Base-by-base conservation (phyloP, 2,888 invertebrate genomes). In the Parthenolecanium corni region DNA sequence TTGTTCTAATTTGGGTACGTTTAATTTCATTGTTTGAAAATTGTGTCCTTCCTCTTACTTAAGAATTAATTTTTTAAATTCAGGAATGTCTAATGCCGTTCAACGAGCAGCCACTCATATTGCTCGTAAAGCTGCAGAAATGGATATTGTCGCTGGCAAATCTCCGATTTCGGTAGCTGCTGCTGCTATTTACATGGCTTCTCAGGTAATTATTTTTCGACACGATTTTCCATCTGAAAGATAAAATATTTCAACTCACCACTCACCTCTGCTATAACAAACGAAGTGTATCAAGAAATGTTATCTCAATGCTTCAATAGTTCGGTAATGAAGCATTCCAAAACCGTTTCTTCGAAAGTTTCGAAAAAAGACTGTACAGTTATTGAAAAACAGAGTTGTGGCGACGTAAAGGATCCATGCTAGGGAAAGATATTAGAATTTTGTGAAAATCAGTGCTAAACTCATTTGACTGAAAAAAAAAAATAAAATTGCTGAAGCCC, bases 171-270 rank as follows among this genome's bases (percentile, higher is more conserved):
- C 97, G 0, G 95, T 98, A 1, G 95, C 98, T 0, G 98, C 98
- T 6, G 97, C 98, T 52, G 96, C 98, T 61, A 99, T 98, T 71
- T 98, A 97, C 72, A 97, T 98, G 97, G 97, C 98, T 2, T 95
- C 95, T 14, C 96, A 70, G 66, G 69, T 69, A 66, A 58, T n/a
- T 47, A 14, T 18, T 18, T 25, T n/a, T 62, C n/a, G n/a, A n/a
- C n/a, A n/a, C n/a, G n/a, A n/a, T n/a, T n/a, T n/a, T 11, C 1
- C 38, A 23, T 51, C 14, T 14, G 25, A 25, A 6, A 5, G 21
- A 11, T 16, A 12, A 6, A 24, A 6, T 21, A n/a, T 51, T 14
- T 16, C 6, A 6, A 51, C 21, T 51, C 20, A 9, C 4, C 5
- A 12, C 40, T 3, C 42, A 36, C 56, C 47, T 6, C 20, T 47